Base-by-base conservation (phyloP, 2,888 invertebrate genomes). In the Drosophila mimetica region DNA sequence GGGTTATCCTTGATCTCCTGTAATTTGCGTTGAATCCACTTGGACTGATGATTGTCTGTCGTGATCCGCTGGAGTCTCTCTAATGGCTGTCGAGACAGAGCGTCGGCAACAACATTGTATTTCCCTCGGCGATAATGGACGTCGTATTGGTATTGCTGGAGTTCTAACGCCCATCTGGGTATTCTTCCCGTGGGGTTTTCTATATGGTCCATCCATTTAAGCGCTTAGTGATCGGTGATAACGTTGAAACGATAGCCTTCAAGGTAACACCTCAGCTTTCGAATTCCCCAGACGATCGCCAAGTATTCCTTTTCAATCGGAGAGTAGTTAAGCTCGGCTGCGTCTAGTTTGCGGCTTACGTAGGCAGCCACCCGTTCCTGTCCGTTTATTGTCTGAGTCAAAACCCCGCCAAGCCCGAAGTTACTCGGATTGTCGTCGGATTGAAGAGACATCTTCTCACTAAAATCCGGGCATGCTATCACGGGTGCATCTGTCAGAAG, bases 201-300 rank as follows among this genome's bases (percentile, higher is more conserved):
- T 37, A 37, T 37, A 37, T 37, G 36, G 37, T 37, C 16, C 14
- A 37, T 14, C 37, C 37, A 37, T 37, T 37, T 37, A 16, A 16
- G 37, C 37, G 16, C 37, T 37, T 16, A 16, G 8, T 37, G 37
- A 37, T 37, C 37, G 16, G 37, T 37, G 37, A 37, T 37, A 2
- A 34, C 34, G n/a, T 34, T 34, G n/a, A 14, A 34, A 34, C 34
- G n/a, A n/a, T 39, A 39, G 9, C 39, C 39, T 39, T 39, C 39
- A 5, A 39, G 2, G 18, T 39, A 39, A 9, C 34, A 34, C 13
- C 34, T 34, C 2, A 34, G 34, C 34, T 14, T 34, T 5, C 34
- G 34, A 34, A 18, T 16, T 39, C 18, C 39, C 39, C 39, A 39
- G 18, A 39, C 11, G 9, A 39, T 39, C 1, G 39, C 39, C 11